phyloP scores from a whole-genome alignment of 2,888 invertebrate species.

The Leptopilina syphax region DNA sequence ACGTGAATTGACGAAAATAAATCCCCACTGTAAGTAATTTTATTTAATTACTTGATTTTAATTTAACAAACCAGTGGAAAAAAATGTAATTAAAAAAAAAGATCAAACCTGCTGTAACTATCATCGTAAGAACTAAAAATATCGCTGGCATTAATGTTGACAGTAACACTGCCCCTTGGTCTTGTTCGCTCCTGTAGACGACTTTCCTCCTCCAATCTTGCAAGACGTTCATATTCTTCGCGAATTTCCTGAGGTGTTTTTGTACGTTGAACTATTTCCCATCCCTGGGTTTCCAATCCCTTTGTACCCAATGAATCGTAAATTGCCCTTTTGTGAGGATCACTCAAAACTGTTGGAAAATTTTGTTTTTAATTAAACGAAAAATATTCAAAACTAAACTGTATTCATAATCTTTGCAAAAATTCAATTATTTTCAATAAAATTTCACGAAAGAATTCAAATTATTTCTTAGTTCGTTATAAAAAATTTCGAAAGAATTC shows the following conservation, averaged over 20 bases:
- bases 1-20: constrained; percentile 89
- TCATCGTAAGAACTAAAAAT: constrained; percentile 90
- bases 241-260: constrained; percentile 97
- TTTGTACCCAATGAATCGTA: constrained; percentile 90
- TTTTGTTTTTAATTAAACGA: not conserved
- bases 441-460: no score
- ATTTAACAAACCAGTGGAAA: not conserved
- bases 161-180: constrained; percentile 91
- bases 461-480: no score
- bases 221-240: constrained; percentile 95
- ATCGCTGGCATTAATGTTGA: constrained; percentile 95
- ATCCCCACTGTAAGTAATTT: constrained; percentile 69
- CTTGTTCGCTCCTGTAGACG: constrained; percentile 93
- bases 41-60: no score
- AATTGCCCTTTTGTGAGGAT: constrained; percentile 95
- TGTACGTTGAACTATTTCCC: constrained; percentile 95
- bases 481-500: no score
- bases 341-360: constrained; percentile 85
- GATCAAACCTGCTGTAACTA: constrained; percentile 79
- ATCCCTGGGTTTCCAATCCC: constrained; percentile 95
- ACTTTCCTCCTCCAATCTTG: constrained; percentile 91
- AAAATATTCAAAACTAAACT: not conserved
- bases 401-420: no score
- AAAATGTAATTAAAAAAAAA: not conserved
- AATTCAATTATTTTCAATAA: no score